A percentile compares a stretch with the other conserved stretches of the same genome.
phyloP scores from a whole-genome alignment of 2,113 vertebrate species.

The Albula goreensis region DNA sequence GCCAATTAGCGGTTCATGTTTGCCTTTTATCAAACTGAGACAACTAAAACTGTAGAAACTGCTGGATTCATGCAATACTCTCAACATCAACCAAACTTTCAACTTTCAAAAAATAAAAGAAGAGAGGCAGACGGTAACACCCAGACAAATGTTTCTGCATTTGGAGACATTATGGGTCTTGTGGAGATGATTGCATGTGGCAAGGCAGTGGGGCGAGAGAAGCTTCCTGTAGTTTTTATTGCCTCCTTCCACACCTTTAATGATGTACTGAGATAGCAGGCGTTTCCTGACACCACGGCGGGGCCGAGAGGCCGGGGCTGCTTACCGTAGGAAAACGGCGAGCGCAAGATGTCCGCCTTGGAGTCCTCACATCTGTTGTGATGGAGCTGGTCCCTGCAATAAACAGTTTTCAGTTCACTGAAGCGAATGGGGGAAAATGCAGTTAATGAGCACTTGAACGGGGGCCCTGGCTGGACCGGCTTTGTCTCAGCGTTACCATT shows the following conservation, averaged over 20 bases:
- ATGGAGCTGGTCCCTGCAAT: slow-evolving; percentile 78
- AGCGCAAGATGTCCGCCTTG: slow-evolving; percentile 47
- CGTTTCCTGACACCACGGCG: neutral
- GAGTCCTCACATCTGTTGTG: slow-evolving; percentile 58
- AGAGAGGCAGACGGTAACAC: neutral
- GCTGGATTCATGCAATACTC: neutral
- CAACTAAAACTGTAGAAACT: too few relatives aligned
- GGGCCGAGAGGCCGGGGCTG: neutral
- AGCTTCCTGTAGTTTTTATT: neutral
- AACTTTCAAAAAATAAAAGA: neutral
- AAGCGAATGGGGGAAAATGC: neutral
- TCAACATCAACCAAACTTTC: neutral
- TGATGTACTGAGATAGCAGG: neutral
- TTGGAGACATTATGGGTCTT: neutral
- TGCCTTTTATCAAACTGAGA: neutral
- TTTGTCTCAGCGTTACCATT: slow-evolving; percentile 9
- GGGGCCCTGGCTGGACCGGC: neutral
- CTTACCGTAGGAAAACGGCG: slow-evolving; percentile 62
- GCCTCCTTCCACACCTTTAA: neutral
- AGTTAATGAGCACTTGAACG: neutral
- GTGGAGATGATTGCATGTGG: neutral
- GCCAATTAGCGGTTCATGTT: neutral
- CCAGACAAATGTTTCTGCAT: neutral
- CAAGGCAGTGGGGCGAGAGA: neutral
- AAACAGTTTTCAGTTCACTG: slow-evolving; percentile 34